phyloP scores from a whole-genome alignment of 2,888 invertebrate genomes.

The Pandemis heparana region DNA sequence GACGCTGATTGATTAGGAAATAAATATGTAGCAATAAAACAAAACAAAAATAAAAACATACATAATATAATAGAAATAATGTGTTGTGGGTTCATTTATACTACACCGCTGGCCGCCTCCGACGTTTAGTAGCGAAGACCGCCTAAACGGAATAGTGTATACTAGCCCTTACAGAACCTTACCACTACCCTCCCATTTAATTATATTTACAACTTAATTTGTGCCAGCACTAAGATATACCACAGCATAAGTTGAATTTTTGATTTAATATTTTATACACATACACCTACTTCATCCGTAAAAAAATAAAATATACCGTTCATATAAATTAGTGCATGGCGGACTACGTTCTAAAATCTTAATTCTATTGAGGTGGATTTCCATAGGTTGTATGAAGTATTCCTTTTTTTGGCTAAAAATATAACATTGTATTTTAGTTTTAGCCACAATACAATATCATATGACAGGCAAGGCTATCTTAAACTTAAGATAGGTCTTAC shows the following conservation, averaged over 20 bases:
- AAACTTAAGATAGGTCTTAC: conserved; percentile 1
- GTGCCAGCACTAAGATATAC: conserved; percentile 2
- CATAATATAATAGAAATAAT: conserved; percentile 7
- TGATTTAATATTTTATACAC: neutral
- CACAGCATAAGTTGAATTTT: neutral
- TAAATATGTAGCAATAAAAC: conserved; percentile 8
- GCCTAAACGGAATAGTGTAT: conserved; percentile 31
- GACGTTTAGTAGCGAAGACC: conserved; percentile 8
- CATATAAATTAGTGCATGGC: neutral
- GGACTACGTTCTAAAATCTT: conserved; percentile 45
- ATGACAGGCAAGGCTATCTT: conserved; percentile 20
- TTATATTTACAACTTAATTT: conserved; percentile 19
- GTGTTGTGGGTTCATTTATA: conserved; percentile 19
- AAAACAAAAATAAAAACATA: conserved; percentile 16
- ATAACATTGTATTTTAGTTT: conserved; percentile 45
- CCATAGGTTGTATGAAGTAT: conserved; percentile 79
- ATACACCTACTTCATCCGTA: neutral
- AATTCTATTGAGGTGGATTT: conserved; percentile 72
- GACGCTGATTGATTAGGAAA: neutral
- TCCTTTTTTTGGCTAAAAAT: conserved; percentile 49
- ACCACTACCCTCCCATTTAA: neutral
- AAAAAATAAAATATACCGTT: conserved; percentile 15
- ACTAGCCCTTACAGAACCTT: conserved; percentile 9
- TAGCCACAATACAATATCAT: conserved; percentile 32
- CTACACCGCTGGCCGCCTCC: conserved; percentile 26